Evolutionary conservation across 1,140 invertebrate species (phyloP).

Genomic region (Drosophila trapezifrons): DNA sequence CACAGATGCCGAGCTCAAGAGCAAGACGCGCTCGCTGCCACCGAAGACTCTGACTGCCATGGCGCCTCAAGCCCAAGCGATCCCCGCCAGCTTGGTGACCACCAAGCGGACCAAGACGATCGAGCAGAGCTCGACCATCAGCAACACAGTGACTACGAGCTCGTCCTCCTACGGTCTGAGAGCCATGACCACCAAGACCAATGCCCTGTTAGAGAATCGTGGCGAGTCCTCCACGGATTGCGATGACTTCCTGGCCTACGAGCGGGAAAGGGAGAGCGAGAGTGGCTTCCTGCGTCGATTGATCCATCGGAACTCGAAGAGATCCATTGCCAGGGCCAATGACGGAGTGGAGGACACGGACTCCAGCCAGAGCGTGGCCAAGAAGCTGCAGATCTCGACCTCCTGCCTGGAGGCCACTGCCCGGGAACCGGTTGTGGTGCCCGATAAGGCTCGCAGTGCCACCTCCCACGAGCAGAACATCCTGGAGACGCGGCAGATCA

Average conservation of each 20-base stretch:
- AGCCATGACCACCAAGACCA: constrained; percentile 46
- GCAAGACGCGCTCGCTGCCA: constrained; percentile 88
- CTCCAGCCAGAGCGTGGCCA: constrained; percentile 83
- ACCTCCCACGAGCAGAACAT: constrained; percentile 70
- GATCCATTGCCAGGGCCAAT: constrained; percentile 85
- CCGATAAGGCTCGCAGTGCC: constrained; percentile 65
- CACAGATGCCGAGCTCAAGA: constrained; percentile 81
- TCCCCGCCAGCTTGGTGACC: constrained; percentile 21
- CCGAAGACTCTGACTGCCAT: constrained; percentile 80
- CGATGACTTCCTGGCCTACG: constrained; percentile 37
- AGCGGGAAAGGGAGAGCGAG: constrained; percentile 69
- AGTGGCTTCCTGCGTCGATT: constrained; percentile 88
- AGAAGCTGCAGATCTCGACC: constrained; percentile 75
- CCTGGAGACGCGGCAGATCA: constrained; percentile 72
- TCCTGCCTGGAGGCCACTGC: constrained; percentile 58
- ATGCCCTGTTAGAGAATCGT: constrained; percentile 46
- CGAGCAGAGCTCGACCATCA: constrained; percentile 40
- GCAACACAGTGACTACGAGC: constrained; percentile 27
- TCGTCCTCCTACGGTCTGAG: constrained; percentile 55
- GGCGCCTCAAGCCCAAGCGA: constrained; percentile 8
- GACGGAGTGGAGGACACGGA: constrained; percentile 84
- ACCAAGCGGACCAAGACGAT: constrained; percentile 43
- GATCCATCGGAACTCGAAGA: constrained; percentile 86
- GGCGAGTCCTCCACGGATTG: constrained; percentile 74
- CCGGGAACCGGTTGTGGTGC: constrained; percentile 37